Conservation (phyloP, 2,888 invertebrate genomes). For the Drosophila peninsularis region DNA sequence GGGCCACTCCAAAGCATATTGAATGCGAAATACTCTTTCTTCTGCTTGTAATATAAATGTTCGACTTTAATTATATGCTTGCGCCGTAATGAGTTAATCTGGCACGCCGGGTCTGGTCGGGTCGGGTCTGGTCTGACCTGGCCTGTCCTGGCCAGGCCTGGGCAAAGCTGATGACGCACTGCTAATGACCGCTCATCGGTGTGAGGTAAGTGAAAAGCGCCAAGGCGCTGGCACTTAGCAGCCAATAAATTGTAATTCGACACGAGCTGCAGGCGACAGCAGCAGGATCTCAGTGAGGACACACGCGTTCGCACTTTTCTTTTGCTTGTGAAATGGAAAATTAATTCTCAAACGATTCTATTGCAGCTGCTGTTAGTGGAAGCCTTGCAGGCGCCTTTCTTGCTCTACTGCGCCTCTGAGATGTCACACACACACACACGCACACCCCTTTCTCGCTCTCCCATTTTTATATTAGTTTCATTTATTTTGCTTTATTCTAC, state of each 20-base stretch:
- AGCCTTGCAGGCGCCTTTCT: constrained; percentile 41
- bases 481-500: constrained; percentile 71
- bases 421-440: constrained; percentile 40
- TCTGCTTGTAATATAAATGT: neutral
- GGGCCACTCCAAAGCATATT: neutral
- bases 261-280: constrained; percentile 53
- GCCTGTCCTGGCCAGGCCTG: neutral
- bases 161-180: constrained; percentile 30
- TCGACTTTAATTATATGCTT: neutral
- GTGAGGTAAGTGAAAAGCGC: constrained; percentile 47
- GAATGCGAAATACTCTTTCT: constrained; percentile 25
- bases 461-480: constrained; percentile 69
- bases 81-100: constrained; percentile 26
- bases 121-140: neutral
- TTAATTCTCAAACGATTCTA: constrained; percentile 77
- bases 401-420: constrained; percentile 31
- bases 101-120: neutral
- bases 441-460: neutral
- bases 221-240: constrained; percentile 70
- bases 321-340: constrained; percentile 72
- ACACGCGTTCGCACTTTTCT: constrained; percentile 28
- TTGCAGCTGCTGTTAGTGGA: constrained; percentile 44
- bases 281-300: constrained; percentile 23
- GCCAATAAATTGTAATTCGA: constrained; percentile 81
- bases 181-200: constrained; percentile 37